Percentiles rank a stretch among this genome's conserved stretches.
phyloP scores from a whole-genome alignment of 2,888 invertebrate genomes.

The Marronus borbonicus region DNA sequence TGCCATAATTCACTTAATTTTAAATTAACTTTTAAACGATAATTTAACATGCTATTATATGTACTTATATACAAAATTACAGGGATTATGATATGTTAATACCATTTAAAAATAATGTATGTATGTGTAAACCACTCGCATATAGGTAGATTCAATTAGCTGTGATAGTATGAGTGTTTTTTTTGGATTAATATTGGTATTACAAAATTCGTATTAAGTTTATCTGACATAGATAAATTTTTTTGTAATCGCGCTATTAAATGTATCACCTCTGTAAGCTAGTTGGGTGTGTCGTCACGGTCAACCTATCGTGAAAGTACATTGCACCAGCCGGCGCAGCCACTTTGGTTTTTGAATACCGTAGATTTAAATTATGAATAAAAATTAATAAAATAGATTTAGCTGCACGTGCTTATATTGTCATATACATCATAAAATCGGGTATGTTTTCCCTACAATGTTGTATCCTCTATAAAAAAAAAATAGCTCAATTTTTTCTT shows the following conservation, averaged over 20 bases:
- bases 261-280: not conserved
- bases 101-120: too few relatives aligned
- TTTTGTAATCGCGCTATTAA: not conserved
- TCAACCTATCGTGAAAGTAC: conserved; percentile 37
- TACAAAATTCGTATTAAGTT: conserved; percentile 2
- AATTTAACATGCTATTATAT: too few relatives aligned
- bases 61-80: too few relatives aligned
- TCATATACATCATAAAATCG: too few relatives aligned
- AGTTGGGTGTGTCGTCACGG: conserved; percentile 39
- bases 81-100: too few relatives aligned
- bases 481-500: too few relatives aligned
- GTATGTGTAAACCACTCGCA: too few relatives aligned
- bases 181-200: conserved; percentile 2
- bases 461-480: too few relatives aligned
- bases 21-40: too few relatives aligned
- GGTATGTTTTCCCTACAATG: too few relatives aligned
- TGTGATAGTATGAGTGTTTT: not conserved
- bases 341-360: conserved; percentile 9
- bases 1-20: too few relatives aligned
- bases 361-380: not conserved
- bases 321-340: not conserved
- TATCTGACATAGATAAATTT: conserved; percentile 20
- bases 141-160: not conserved
- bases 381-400: not conserved
- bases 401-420: too few relatives aligned